Conservation (phyloP, 2,888 invertebrate genomes). For the Eutolmus rufibarbis region DNA sequence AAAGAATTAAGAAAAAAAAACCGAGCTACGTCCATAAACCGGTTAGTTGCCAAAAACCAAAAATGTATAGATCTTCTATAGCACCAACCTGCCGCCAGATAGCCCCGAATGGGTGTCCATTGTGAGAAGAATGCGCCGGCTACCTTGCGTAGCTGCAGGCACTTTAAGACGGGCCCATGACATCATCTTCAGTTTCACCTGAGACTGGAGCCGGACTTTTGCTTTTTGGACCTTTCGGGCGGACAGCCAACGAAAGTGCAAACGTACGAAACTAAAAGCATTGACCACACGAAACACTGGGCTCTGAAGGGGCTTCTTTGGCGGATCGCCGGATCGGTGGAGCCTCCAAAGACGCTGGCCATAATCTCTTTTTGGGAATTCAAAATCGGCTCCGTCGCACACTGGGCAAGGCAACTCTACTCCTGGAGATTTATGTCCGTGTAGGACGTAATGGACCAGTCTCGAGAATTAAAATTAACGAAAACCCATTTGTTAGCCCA, state of each 20-base stretch:
- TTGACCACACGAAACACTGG: not conserved
- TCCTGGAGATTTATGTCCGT: conserved; percentile 7
- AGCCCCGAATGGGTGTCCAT: not conserved
- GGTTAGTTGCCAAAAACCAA: conserved; percentile 20
- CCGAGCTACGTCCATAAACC: not conserved
- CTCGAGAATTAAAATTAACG: conserved; percentile 3
- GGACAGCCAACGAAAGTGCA: conserved; percentile 23
- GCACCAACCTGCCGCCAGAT: not conserved
- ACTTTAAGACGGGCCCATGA: not conserved
- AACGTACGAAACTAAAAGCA: conserved; percentile 20
- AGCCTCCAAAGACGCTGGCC: not conserved
- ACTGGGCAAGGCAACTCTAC: not conserved
- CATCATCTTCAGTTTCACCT: conserved; percentile 33
- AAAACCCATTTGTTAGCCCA: conserved; percentile 14
- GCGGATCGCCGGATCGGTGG: not conserved
- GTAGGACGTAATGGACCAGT: conserved; percentile 20
- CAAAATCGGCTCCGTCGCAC: not conserved
- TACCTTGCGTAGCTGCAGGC: not conserved
- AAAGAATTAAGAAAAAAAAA: not conserved
- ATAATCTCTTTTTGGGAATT: not conserved
- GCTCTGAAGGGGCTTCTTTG: not conserved
- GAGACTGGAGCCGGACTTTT: conserved; percentile 6
- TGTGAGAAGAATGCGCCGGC: conserved; percentile 9
- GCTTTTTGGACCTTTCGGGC: not conserved
- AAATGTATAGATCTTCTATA: not conserved